A percentile compares a stretch with the other conserved stretches of the same genome.
These are phyloP conservation scores for Phallusia fumigata DNA, from an alignment of 23 tunicate genomes.

Conservation along the genomic window DNA sequence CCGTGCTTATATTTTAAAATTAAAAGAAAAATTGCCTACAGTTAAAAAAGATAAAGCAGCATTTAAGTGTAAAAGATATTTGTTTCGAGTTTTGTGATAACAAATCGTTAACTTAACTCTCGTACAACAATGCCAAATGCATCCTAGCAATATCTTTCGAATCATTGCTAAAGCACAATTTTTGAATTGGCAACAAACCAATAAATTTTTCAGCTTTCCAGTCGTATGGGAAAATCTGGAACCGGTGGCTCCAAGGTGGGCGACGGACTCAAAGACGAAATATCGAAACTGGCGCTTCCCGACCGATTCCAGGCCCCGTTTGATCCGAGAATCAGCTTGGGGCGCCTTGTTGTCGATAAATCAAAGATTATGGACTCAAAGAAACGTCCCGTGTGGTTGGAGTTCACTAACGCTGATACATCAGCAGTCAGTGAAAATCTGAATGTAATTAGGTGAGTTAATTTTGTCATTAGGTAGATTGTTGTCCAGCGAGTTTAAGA, in stretches of 20 bases:
- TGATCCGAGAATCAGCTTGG: slow-evolving; percentile 74
- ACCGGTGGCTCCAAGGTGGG: slow-evolving; percentile 37
- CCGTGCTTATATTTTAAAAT: too few relatives aligned
- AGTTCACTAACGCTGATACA: slow-evolving; percentile 74
- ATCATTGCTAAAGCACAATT: too few relatives aligned
- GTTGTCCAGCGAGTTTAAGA: too few relatives aligned
- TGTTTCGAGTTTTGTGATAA: too few relatives aligned
- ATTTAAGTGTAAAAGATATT: too few relatives aligned
- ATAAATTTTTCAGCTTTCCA: slow-evolving; percentile 12
- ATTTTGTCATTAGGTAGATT: too few relatives aligned
- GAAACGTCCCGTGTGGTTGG: slow-evolving; percentile 86
- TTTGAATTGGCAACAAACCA: too few relatives aligned
- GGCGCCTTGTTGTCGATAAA: slow-evolving; percentile 58
- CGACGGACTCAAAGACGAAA: slow-evolving; percentile 47
- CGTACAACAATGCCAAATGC: too few relatives aligned
- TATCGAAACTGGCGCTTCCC: slow-evolving; percentile 43
- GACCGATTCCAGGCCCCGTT: slow-evolving; percentile 81
- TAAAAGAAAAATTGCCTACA: too few relatives aligned
- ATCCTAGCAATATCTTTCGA: too few relatives aligned
- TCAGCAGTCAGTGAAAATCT: slow-evolving; percentile 34
- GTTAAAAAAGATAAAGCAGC: too few relatives aligned
- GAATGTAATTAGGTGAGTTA: slow-evolving; percentile 43
- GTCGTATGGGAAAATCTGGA: slow-evolving; percentile 25
- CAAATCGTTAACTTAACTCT: too few relatives aligned
- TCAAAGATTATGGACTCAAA: slow-evolving; percentile 88